Base-by-base conservation (phyloP, 1,140 invertebrate genomes). In the Zaprionus inermis region DNA sequence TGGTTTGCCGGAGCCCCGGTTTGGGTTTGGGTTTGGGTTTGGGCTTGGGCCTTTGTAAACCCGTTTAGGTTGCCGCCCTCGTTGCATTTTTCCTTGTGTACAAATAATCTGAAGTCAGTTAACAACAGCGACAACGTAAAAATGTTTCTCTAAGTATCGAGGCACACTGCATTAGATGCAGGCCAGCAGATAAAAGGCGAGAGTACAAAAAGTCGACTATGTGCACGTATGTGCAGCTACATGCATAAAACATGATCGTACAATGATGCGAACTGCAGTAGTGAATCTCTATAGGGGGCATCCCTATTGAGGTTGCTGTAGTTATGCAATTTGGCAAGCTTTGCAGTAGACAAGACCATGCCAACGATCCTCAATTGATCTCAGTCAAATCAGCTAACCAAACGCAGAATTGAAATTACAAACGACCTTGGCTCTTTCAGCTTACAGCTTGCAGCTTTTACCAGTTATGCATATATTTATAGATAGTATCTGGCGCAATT, bases 1-100 rank as follows among this genome's bases (percentile, higher is more conserved):
- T 78, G 57, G 68, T 51, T 44, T 38, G 36, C 36, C 14, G 12
- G 36, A 5, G 5, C 14, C n/a, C n/a, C 11, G 34, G 24, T 28
- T 38, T 38, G 36, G 24, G 5, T 12, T 38, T 38, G 34, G 34
- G 24, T 28, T 38, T 38, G 36, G 36, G 38, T 44, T 70, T 78
- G 54, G 72, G 54, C 59, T 54, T 72, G 59, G 41, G 76, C 70
- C 63, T 77, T 38, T 67, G 56, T 66, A 81, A 86, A 85, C 81
- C 76, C 57, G 81, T 85, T 85, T 86, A 75, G 79, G 81, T 81
- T 86, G 71, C 82, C 81, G 75, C 81, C 78, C 82, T 71, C 81
- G 79, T 79, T 83, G 51, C 36, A 51, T 65, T 78, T 79, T 67
- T 72, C 61, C 60, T 64, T 64, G 16, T 75, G 80, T 68, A 76